Conservation (phyloP, 2,888 invertebrate species). For the Lomographa bimaculata region DNA sequence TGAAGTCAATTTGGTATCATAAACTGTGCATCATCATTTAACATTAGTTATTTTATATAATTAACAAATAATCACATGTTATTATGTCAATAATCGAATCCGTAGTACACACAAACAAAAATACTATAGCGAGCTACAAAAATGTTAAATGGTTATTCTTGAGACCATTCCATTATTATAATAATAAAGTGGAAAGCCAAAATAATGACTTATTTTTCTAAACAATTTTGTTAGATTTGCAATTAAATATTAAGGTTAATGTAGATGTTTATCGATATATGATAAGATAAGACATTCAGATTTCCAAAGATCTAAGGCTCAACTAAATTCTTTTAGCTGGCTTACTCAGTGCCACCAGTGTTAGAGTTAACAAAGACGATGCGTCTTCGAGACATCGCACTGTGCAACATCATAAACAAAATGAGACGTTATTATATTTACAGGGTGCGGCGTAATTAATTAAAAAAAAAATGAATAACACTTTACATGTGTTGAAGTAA, state of each 20-base stretch:
- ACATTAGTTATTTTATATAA: slow-evolving; percentile 25
- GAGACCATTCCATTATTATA: slow-evolving; percentile 81
- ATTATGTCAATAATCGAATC: slow-evolving; percentile 12
- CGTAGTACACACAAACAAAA: slow-evolving; percentile 24
- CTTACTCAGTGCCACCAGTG: slow-evolving; percentile 50
- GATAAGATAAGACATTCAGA: slow-evolving; percentile 67
- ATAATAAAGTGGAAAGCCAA: slow-evolving; percentile 77
- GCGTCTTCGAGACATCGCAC: slow-evolving; percentile 12
- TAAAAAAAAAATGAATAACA: no score
- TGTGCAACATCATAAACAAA: no score
- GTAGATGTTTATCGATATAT: slow-evolving; percentile 78
- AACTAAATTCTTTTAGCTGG: slow-evolving; percentile 72
- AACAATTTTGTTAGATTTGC: slow-evolving; percentile 80
- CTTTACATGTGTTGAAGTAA: no score
- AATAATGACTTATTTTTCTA: slow-evolving; percentile 83
- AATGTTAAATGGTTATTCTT: slow-evolving; percentile 67
- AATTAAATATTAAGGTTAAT: slow-evolving; percentile 66
- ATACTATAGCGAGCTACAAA: slow-evolving; percentile 52
- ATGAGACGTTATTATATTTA: no score
- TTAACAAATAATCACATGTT: slow-evolving; percentile 10
- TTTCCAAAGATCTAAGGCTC: slow-evolving; percentile 81
- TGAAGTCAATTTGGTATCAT: slow-evolving; percentile 37
- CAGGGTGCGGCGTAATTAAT: no score
- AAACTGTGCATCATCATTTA: slow-evolving; percentile 34
- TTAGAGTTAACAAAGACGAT: slow-evolving; percentile 15